phyloP scores from a whole-genome alignment of 1,140 invertebrate genomes.

The Anoplophora glabripennis region DNA sequence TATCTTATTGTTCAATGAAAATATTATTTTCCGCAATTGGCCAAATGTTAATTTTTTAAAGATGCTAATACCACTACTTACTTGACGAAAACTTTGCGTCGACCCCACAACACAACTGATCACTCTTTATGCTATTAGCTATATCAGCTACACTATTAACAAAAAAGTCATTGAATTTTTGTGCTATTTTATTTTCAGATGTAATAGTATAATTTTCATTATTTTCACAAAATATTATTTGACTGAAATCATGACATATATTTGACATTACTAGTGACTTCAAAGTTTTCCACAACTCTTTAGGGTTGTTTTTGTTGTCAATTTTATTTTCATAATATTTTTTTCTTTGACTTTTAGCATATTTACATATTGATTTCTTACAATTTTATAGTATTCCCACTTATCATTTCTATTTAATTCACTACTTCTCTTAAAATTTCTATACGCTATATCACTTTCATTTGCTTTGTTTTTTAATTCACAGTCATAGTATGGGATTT shows the following conservation, averaged over 20 bases:
- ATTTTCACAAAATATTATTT: background rate
- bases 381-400: background rate
- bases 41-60: no score
- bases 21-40: no score
- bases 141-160: background rate
- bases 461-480: no score
- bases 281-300: background rate
- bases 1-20: no score
- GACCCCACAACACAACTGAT: no score
- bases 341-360: background rate
- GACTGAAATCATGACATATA: background rate
- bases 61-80: no score
- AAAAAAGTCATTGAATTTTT: background rate
- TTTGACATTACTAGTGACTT: background rate
- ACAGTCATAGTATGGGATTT: no score
- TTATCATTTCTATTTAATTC: background rate
- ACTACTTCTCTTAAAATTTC: no score
- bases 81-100: no score
- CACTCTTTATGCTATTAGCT: background rate
- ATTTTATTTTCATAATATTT: slow-evolving; percentile 2
- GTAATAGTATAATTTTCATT: background rate
- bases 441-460: no score
- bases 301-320: background rate
- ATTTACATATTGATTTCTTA: background rate
- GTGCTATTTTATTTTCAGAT: background rate